Evolutionary conservation across 2,888 invertebrate species (phyloP).

Genomic region (Onchidella celtica): DNA sequence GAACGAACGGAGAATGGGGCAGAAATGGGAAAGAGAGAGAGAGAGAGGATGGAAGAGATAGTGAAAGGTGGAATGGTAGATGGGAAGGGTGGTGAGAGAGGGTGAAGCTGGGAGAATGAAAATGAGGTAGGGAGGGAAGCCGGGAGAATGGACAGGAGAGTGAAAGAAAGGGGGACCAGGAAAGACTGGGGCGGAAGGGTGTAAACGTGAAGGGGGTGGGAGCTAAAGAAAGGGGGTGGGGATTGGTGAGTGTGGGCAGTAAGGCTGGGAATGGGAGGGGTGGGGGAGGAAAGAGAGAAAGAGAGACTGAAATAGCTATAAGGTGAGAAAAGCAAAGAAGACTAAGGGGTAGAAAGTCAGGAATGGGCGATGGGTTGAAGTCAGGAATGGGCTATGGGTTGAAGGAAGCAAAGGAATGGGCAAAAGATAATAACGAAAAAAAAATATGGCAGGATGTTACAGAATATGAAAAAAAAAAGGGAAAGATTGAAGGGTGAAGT

Average conservation of each 20-base stretch:
- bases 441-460: no score
- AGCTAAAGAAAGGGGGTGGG: no score
- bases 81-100: neutral
- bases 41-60: neutral
- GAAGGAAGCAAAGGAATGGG: no score
- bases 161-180: neutral
- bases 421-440: no score
- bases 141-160: neutral
- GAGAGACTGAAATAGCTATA: neutral
- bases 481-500: neutral
- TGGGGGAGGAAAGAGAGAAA: neutral
- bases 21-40: neutral
- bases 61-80: neutral
- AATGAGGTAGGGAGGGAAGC: neutral
- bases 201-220: neutral
- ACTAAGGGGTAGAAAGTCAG: neutral
- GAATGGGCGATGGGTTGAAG: no score
- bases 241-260: no score
- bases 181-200: neutral
- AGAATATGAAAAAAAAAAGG: neutral
- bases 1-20: no score
- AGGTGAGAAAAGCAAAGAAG: neutral
- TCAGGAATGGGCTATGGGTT: no score
- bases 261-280: no score
- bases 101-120: neutral